Percentiles rank a stretch among this genome's conserved stretches.
These are phyloP conservation scores for Drosophila kurseongensis DNA, from an alignment of 1,140 invertebrate species.

Conservation along the genomic window DNA sequence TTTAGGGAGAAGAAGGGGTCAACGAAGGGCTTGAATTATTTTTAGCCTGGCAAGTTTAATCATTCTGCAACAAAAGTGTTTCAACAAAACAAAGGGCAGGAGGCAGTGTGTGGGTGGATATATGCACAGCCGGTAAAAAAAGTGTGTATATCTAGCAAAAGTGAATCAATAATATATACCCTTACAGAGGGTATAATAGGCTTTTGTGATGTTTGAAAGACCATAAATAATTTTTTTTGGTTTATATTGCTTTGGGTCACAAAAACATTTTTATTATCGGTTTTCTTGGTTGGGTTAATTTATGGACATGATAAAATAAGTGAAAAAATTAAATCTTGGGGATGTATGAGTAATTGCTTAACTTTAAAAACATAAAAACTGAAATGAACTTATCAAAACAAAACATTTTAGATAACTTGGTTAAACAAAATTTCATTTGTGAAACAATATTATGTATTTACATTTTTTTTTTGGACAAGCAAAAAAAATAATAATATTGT, in stretches of 20 bases:
- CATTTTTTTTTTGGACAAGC: no score
- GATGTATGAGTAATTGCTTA: no score
- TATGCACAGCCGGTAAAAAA: slow-evolving; percentile 8
- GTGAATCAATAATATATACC: slow-evolving; percentile 14
- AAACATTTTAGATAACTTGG: no score
- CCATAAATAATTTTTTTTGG: no score
- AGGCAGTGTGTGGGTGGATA: slow-evolving; percentile 2
- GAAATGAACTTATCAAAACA: no score
- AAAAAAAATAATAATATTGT: no score
- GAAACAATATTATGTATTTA: no score
- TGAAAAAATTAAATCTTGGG: no score
- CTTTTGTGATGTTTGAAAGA: not conserved
- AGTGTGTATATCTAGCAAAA: slow-evolving; percentile 12
- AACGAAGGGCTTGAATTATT: not conserved
- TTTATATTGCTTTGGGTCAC: no score
- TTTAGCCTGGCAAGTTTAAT: not conserved
- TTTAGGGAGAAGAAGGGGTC: not conserved
- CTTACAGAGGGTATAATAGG: not conserved
- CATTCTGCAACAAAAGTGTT: slow-evolving; percentile 12
- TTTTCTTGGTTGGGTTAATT: not conserved
- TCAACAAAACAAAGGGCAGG: not conserved
- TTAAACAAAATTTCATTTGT: no score
- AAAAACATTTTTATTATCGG: not conserved
- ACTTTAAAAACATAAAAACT: no score
- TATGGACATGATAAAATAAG: no score